Percentiles rank a stretch among this genome's conserved stretches.
Evolutionary conservation across 2,113 vertebrate genomes (phyloP).

Genomic region (Forbesichthys agassizii): DNA sequence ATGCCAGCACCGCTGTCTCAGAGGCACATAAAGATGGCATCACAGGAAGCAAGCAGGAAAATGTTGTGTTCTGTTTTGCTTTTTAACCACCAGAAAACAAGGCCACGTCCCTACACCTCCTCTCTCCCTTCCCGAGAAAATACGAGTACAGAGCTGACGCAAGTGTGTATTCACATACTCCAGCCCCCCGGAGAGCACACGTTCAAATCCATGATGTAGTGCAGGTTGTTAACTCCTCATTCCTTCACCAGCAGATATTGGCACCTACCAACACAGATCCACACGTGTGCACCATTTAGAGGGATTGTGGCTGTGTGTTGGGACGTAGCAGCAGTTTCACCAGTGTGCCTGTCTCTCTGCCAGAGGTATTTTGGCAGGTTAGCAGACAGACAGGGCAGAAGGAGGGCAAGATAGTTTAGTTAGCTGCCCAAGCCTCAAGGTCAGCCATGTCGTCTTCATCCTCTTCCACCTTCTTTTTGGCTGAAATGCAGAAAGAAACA

Average conservation of each 20-base stretch:
- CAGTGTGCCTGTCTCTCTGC: slow-evolving; percentile 38
- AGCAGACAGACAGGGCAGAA: slow-evolving; percentile 32
- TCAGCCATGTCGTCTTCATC: slow-evolving; percentile 96
- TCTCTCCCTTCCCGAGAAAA: slow-evolving; percentile 30
- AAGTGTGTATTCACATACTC: neutral
- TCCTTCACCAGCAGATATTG: slow-evolving; percentile 16
- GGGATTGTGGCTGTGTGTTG: slow-evolving; percentile 18
- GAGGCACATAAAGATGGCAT: slow-evolving; percentile 28
- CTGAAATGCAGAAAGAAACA: slow-evolving; percentile 55
- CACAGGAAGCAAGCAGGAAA: slow-evolving; percentile 34
- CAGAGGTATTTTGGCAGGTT: slow-evolving; percentile 18
- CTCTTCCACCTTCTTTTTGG: slow-evolving; percentile 91
- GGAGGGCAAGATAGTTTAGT: slow-evolving; percentile 39
- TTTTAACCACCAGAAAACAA: slow-evolving; percentile 14
- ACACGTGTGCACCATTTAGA: no score
- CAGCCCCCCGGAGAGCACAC: neutral
- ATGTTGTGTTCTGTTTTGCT: slow-evolving; percentile 15
- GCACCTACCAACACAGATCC: no score
- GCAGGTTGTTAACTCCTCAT: slow-evolving; percentile 15
- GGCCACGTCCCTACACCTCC: slow-evolving; percentile 24
- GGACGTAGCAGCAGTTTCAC: slow-evolving; percentile 28
- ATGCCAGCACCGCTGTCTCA: slow-evolving; percentile 8
- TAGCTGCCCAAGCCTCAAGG: slow-evolving; percentile 87
- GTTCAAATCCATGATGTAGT: neutral
- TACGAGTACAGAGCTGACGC: slow-evolving; percentile 24